Base-by-base conservation (phyloP, 2,113 vertebrate species). In the Scomber scombrus region DNA sequence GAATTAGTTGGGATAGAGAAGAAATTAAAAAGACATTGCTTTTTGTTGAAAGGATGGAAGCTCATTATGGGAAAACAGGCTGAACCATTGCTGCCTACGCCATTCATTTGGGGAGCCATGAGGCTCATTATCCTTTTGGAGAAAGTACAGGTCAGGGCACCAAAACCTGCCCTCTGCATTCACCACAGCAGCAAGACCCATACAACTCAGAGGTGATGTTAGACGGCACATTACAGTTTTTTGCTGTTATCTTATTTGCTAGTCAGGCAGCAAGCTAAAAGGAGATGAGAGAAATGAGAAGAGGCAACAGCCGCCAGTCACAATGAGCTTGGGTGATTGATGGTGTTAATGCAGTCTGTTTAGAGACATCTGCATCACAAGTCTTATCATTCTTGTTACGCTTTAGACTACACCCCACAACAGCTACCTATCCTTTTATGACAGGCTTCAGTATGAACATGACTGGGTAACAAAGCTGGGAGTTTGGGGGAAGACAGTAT, bases 81-180 rank as follows among this genome's bases (percentile, higher is more conserved):
- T 92, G 86, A 92, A 91, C 91, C 78, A 87, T 82, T 52, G 76
- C 87, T 64, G 50, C 85, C 88, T 75, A 90, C 80, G 50, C 87
- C 81, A 87, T 91, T 90, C 87, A 91, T 91, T 86, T 91, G 74
- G 79, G 83, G 73, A 91, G 85, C 91, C 83, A 86, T 86, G 88
- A 92, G 81, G 90, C 92, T 94, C 90, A 93, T 94, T 94, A 94
- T 93, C 89, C 81, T 89, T 92, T 89, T 83, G 79, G 84, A 92
- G 81, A 82, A 84, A 84, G 84, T 86, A 84, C 82, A 86, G 92
- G 93, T 93, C 91, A 92, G 85, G 83, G 78, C 84, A 78, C 54
- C 81, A 73, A 75, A 88, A 91, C 85, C 88, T 87, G 81, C 72
- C 86, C 80, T 84, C 69, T 71, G 79, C 73, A 82, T 85, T 82